Evolutionary conservation across 2,113 vertebrate species (phyloP).

Genomic region (Rousettus leschenaultii): DNA sequence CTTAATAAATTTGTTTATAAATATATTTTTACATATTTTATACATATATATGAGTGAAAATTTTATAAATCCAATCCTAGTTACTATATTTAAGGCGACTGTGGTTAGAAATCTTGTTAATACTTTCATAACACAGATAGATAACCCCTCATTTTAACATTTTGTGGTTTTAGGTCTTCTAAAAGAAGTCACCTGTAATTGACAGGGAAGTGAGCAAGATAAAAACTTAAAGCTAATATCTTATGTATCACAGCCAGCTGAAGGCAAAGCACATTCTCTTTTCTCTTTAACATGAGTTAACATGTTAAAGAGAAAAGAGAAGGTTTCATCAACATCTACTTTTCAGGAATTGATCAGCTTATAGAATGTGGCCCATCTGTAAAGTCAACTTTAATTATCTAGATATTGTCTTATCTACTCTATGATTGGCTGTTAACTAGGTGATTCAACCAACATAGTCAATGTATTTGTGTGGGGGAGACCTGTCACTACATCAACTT

Average conservation of each 20-base stretch:
- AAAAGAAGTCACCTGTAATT: neutral
- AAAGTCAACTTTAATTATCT: neutral
- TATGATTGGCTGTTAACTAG: neutral
- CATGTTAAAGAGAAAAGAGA: neutral
- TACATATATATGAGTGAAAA: neutral
- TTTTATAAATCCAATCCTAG: neutral
- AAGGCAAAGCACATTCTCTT: neutral
- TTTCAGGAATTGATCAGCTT: neutral
- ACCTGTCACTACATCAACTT: neutral
- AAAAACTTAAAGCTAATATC: slow-evolving; percentile 18
- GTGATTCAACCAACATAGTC: neutral
- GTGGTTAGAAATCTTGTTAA: slow-evolving; percentile 8
- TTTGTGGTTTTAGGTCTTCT: neutral
- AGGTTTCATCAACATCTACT: neutral
- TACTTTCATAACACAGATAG: neutral
- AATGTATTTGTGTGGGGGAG: neutral
- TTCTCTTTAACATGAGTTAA: no score
- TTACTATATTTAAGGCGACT: slow-evolving; percentile 3
- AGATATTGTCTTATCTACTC: neutral
- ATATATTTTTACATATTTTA: neutral
- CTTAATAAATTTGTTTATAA: slow-evolving; percentile 8
- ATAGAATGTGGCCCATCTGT: neutral
- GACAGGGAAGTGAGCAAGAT: neutral
- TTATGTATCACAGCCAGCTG: neutral
- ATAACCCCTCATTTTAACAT: neutral